Conservation (phyloP, 2,113 vertebrate genomes). For the Caranx melampygus region DNA sequence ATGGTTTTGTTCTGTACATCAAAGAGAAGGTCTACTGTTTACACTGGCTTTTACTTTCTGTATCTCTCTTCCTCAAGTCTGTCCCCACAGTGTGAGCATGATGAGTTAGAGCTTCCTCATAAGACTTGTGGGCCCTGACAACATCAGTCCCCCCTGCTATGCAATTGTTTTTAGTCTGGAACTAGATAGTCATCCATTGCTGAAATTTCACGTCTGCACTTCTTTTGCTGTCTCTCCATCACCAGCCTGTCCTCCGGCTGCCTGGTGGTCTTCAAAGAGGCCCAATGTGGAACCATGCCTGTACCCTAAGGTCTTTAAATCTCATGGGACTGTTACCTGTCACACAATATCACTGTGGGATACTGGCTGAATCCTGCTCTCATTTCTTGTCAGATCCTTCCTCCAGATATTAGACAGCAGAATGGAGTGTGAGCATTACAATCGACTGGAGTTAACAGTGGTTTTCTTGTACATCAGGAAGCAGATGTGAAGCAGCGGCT, state of each 20-base stretch:
- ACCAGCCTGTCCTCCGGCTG: slow-evolving; percentile 16
- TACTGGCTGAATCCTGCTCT: slow-evolving; percentile 22
- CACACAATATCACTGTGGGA: slow-evolving; percentile 13
- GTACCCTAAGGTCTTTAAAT: slow-evolving; percentile 12
- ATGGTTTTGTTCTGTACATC: slow-evolving; percentile 56
- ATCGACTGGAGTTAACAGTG: slow-evolving; percentile 32
- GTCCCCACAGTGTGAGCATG: slow-evolving; percentile 15
- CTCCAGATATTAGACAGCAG: slow-evolving; percentile 1
- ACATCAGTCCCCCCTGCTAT: slow-evolving; percentile 27
- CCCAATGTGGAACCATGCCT: neutral
- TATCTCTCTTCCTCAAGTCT: slow-evolving; percentile 25
- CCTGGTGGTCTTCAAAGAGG: slow-evolving; percentile 31
- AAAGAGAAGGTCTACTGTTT: slow-evolving; percentile 57
- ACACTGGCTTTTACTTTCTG: slow-evolving; percentile 38
- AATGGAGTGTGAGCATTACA: neutral
- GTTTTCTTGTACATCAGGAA: slow-evolving; percentile 41
- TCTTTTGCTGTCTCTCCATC: neutral
- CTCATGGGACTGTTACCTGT: slow-evolving; percentile 4
- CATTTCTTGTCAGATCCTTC: slow-evolving; percentile 8
- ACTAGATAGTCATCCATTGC: slow-evolving; percentile 1
- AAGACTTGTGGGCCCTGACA: slow-evolving; percentile 26
- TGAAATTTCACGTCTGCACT: neutral
- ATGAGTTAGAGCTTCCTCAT: slow-evolving; percentile 5
- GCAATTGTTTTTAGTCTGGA: slow-evolving; percentile 30
- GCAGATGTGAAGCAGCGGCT: slow-evolving; percentile 6